phyloP scores from a whole-genome alignment of 30 jellyfish, hydroid and myxozoan genomes.

The Morbakka virulenta region DNA sequence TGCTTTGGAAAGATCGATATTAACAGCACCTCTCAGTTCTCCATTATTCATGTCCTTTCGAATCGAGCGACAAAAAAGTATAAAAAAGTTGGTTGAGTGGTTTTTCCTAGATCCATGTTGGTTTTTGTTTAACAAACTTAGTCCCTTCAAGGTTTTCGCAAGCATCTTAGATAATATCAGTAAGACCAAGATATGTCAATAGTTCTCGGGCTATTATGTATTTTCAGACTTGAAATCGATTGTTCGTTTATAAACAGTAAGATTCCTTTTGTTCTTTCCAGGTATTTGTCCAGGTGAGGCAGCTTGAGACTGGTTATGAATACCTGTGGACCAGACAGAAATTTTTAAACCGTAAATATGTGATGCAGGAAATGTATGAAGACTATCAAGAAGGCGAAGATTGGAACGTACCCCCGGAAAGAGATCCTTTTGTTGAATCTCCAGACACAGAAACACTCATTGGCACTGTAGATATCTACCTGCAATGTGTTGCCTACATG shows the following conservation, averaged over 20 bases:
- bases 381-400: slow-evolving; percentile 68
- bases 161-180: neutral
- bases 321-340: slow-evolving; percentile 78
- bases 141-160: neutral
- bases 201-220: too few species aligned
- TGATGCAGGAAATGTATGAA: slow-evolving; percentile 83
- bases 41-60: too few species aligned
- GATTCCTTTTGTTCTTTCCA: neutral
- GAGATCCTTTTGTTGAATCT: slow-evolving; percentile 79
- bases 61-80: too few species aligned
- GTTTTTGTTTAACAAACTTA: neutral
- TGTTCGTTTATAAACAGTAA: too few species aligned
- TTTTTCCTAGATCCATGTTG: neutral
- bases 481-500: slow-evolving; percentile 72
- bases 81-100: neutral
- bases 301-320: slow-evolving; percentile 62
- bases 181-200: too few species aligned
- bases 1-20: too few species aligned
- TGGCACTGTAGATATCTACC: slow-evolving; percentile 64
- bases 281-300: slow-evolving; percentile 69
- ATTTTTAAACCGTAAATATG: slow-evolving; percentile 70
- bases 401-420: slow-evolving; percentile 79
- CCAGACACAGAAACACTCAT: slow-evolving; percentile 71
- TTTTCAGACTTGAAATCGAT: too few species aligned
- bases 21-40: too few species aligned